A percentile compares a stretch with the other conserved stretches of the same genome.
phyloP scores from a whole-genome alignment of 2,113 vertebrate species.

The Odocoileus virginianus region DNA sequence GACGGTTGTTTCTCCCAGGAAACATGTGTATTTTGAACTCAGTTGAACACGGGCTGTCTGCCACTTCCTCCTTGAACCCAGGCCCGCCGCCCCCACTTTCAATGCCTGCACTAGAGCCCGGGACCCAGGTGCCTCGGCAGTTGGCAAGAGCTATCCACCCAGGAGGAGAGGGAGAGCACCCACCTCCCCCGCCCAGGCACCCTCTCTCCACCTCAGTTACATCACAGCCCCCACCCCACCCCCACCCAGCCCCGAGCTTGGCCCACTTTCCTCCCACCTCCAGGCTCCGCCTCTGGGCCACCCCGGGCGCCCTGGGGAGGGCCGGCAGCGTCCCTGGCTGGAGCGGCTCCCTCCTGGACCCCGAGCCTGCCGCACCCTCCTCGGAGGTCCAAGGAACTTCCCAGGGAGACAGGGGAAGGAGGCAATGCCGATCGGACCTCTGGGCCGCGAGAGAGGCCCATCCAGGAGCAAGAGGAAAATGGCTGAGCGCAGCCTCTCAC shows the following conservation, averaged over 20 bases:
- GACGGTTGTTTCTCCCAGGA: neutral
- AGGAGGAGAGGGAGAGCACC: neutral
- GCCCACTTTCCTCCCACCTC: slow-evolving; percentile 30
- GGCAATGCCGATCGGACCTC: neutral
- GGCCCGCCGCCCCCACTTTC: neutral
- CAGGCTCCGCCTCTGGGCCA: neutral
- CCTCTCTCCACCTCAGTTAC: neutral
- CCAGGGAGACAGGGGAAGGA: neutral
- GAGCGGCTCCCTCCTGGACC: neutral
- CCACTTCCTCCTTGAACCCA: neutral
- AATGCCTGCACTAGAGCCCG: neutral
- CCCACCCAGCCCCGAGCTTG: neutral
- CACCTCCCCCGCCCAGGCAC: neutral
- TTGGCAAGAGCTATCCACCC: neutral
- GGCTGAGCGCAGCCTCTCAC: slow-evolving; percentile 65
- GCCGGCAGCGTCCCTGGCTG: neutral
- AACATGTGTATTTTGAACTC: slow-evolving; percentile 11
- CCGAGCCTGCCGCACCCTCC: neutral
- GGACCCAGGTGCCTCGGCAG: neutral
- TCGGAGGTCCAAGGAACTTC: neutral
- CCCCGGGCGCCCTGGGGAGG: neutral
- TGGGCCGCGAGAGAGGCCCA: neutral
- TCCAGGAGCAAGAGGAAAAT: slow-evolving; percentile 67
- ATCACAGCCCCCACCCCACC: neutral
- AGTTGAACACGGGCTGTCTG: neutral